phyloP scores from a whole-genome alignment of 2,113 vertebrate genomes.

The Strigops habroptila region DNA sequence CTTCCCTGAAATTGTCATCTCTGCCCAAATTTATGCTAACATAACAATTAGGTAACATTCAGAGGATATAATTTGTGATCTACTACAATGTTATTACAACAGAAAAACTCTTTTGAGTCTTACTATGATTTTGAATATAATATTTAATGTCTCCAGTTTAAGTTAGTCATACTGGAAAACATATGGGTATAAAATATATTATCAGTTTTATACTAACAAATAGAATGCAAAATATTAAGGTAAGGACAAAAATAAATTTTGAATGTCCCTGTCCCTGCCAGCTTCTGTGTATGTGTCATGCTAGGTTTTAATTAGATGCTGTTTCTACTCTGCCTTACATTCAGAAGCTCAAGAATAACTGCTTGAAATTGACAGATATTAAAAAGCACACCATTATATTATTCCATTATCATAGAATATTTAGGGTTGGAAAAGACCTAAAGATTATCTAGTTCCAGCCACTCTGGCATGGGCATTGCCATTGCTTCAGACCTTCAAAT shows the following conservation, averaged over 20 bases:
- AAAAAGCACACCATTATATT: background rate
- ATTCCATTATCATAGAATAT: background rate
- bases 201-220: background rate
- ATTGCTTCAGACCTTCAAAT: background rate
- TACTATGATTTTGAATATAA: background rate
- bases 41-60: background rate
- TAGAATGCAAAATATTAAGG: background rate
- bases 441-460: background rate
- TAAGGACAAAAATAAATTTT: background rate
- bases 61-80: background rate
- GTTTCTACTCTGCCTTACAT: background rate
- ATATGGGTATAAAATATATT: background rate
- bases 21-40: background rate
- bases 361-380: background rate
- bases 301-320: background rate
- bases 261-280: background rate
- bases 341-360: background rate
- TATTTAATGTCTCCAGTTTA: background rate
- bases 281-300: accelerated
- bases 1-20: background rate
- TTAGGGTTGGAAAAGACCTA: background rate
- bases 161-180: background rate
- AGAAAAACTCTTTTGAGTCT: background rate
- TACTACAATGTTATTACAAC: background rate
- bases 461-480: background rate